Evolutionary conservation across 2,113 vertebrate species (phyloP).

Genomic region (Salvator merianae): DNA sequence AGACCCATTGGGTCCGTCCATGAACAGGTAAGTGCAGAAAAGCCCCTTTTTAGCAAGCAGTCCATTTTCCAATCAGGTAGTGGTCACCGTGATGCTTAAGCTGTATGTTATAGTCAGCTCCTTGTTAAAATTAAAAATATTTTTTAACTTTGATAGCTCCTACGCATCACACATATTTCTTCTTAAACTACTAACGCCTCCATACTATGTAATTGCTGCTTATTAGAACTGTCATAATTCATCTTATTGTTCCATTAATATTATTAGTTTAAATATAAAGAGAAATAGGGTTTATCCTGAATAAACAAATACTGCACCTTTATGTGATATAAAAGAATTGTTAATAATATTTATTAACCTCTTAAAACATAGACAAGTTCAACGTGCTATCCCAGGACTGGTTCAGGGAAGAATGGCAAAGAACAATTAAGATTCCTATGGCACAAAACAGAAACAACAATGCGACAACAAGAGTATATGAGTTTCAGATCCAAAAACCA

Average conservation of each 20-base stretch:
- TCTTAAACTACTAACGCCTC: conserved; percentile 45
- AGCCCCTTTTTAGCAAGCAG: neutral
- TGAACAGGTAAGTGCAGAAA: no score
- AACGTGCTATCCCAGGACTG: conserved; percentile 16
- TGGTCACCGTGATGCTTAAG: neutral
- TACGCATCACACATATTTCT: conserved; percentile 35
- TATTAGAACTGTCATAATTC: conserved; percentile 50
- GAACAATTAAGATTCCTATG: neutral
- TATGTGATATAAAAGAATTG: conserved; percentile 16
- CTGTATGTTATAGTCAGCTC: conserved; percentile 46
- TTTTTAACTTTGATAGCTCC: conserved; percentile 40
- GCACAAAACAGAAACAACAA: conserved; percentile 17
- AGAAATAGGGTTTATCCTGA: neutral
- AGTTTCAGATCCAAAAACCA: conserved; percentile 2
- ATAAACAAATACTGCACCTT: conserved; percentile 12
- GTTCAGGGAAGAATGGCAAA: conserved; percentile 16
- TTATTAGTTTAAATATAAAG: conserved; percentile 49
- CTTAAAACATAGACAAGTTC: conserved; percentile 21
- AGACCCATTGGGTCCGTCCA: no score
- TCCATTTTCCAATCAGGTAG: neutral
- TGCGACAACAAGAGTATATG: neutral
- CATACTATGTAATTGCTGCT: conserved; percentile 52
- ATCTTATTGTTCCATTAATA: conserved; percentile 29
- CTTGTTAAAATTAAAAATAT: conserved; percentile 43
- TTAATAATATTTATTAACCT: neutral